phyloP scores from a whole-genome alignment of 2,797 vertebrate genomes.

The Tarsius wallacei region DNA sequence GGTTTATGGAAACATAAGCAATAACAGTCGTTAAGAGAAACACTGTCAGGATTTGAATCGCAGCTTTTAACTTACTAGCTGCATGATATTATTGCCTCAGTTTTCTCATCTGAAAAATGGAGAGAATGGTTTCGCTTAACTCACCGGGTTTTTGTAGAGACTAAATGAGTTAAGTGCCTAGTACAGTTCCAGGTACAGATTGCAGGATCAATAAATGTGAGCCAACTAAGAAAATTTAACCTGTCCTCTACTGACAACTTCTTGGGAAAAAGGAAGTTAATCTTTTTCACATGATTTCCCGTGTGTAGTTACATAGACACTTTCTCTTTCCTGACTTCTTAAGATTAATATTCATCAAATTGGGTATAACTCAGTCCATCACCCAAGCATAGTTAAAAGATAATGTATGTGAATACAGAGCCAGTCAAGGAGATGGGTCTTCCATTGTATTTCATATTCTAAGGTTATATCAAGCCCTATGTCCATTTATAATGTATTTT shows the following conservation, averaged over 20 bases:
- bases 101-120: not conserved
- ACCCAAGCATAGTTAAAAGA: not conserved
- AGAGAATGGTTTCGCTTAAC: not conserved
- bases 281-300: not conserved
- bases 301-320: not conserved
- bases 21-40: not conserved
- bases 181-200: not conserved
- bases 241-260: not conserved
- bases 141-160: not conserved
- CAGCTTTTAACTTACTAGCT: not conserved
- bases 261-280: not conserved
- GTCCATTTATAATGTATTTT: not conserved
- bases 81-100: not conserved
- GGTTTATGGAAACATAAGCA: not conserved
- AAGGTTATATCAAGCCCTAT: not conserved
- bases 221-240: not conserved
- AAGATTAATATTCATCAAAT: not conserved
- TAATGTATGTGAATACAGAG: not conserved
- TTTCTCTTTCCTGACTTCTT: slow-evolving; percentile 15
- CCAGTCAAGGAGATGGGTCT: not conserved
- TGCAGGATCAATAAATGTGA: not conserved
- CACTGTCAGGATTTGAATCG: not conserved
- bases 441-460: not conserved
- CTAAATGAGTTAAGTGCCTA: not conserved
- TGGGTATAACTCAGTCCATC: not conserved